phyloP scores from a whole-genome alignment of 2,888 invertebrate species.

The Dugesia japonica region DNA sequence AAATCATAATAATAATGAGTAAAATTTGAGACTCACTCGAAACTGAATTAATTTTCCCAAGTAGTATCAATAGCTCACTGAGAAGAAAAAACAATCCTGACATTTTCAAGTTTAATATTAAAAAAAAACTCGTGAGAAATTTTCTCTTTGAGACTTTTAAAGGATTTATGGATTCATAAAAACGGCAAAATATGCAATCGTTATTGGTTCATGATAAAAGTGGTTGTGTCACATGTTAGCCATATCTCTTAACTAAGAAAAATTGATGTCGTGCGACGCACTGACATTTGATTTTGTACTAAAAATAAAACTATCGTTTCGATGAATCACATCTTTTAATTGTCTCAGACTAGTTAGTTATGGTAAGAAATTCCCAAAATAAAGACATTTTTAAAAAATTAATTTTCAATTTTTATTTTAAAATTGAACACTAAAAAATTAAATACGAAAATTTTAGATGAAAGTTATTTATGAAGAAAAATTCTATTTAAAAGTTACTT shows the following conservation, averaged over 20 bases:
- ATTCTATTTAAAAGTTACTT: too few species aligned
- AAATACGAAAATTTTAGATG: too few species aligned
- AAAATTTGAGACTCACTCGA: not conserved
- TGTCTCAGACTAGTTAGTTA: not conserved
- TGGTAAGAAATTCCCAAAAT: not conserved
- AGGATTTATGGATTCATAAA: not conserved
- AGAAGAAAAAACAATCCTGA: slow-evolving; percentile 20
- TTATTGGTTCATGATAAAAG: slow-evolving; percentile 11
- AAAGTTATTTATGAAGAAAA: too few species aligned
- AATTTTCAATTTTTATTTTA: too few species aligned
- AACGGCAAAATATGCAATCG: slow-evolving; percentile 10
- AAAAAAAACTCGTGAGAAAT: slow-evolving; percentile 16
- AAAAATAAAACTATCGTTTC: not conserved
- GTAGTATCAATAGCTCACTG: not conserved
- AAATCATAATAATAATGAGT: not conserved
- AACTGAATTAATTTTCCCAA: not conserved
- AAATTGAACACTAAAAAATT: too few species aligned
- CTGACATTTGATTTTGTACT: slow-evolving; percentile 20
- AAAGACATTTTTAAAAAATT: too few species aligned
- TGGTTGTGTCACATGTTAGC: slow-evolving; percentile 14
- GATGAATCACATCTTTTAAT: not conserved
- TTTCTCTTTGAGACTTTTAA: slow-evolving; percentile 8
- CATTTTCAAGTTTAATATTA: not conserved
- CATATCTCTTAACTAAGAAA: slow-evolving; percentile 20
- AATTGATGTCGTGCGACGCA: not conserved